These are phyloP conservation scores for Hydractinia symbiolongicarpus DNA, from an alignment of 30 jellyfish, hydroid and myxozoan genomes.

Conservation along the genomic window DNA sequence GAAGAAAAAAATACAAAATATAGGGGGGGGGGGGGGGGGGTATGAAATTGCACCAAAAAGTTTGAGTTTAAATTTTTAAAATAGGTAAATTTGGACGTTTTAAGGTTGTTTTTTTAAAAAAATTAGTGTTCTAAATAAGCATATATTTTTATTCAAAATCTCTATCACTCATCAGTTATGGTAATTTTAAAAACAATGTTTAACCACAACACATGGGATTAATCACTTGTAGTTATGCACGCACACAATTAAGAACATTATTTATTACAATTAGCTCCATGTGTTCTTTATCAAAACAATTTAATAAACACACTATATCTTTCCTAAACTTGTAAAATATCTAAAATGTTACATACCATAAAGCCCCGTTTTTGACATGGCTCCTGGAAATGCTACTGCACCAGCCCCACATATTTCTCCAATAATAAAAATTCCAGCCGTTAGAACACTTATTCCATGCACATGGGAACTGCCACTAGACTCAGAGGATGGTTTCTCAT, in stretches of 20 bases:
- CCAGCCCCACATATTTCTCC: conserved; percentile 57
- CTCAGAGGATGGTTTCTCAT: background rate
- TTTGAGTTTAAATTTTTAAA: too few relatives aligned
- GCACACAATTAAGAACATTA: too few relatives aligned
- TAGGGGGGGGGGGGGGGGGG: conserved; percentile 14
- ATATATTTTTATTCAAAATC: too few relatives aligned
- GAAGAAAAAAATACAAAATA: background rate
- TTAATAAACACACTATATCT: background rate
- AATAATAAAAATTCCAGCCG: conserved; percentile 44
- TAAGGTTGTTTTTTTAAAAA: too few relatives aligned
- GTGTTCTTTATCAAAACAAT: background rate
- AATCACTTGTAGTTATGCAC: too few relatives aligned
- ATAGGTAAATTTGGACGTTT: too few relatives aligned
- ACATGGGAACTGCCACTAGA: conserved; percentile 3
- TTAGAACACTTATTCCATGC: conserved; percentile 34
- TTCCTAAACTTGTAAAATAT: background rate
- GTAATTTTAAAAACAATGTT: too few relatives aligned
- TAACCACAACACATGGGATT: too few relatives aligned
- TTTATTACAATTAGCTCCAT: too few relatives aligned
- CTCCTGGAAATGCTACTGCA: conserved; percentile 41
- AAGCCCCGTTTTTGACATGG: conserved; percentile 42
- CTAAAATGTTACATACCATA: conserved; percentile 12
- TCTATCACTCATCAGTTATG: too few relatives aligned
- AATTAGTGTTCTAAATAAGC: too few relatives aligned
- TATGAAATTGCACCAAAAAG: background rate